A percentile compares a stretch with the other conserved stretches of the same genome.
These are phyloP conservation scores for Hyposoter didymator DNA, from an alignment of 2,888 invertebrate species.

Conservation along the genomic window DNA sequence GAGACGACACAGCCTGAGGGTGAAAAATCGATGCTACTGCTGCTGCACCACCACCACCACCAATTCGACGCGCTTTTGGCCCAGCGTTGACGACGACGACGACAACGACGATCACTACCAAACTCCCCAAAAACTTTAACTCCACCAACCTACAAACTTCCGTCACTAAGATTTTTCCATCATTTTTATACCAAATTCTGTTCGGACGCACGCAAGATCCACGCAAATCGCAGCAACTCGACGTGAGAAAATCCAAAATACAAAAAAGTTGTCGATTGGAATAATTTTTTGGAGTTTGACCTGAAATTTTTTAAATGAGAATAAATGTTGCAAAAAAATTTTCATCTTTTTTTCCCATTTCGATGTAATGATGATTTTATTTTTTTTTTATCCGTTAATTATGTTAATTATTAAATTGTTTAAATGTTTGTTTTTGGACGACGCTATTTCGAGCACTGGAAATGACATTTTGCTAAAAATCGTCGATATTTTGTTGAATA, in stretches of 20 bases:
- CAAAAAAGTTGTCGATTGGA: neutral
- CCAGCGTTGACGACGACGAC: conserved; percentile 53
- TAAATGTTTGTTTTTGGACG: neutral
- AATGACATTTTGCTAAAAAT: too few relatives aligned
- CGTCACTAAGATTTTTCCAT: neutral
- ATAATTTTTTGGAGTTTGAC: neutral
- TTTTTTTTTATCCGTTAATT: neutral
- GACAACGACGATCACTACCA: conserved; percentile 34
- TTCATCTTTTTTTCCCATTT: neutral
- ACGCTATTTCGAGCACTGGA: too few relatives aligned
- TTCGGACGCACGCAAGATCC: neutral
- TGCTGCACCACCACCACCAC: conserved; percentile 68
- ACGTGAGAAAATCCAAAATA: neutral
- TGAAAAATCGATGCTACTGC: conserved; percentile 78
- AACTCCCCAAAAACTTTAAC: conserved; percentile 10
- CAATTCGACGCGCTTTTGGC: conserved; percentile 46
- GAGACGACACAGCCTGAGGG: conserved; percentile 71
- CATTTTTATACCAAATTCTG: neutral
- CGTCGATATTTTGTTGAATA: too few relatives aligned
- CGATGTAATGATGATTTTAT: neutral
- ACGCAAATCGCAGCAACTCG: neutral
- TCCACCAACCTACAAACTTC: conserved; percentile 12
- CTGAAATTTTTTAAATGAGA: neutral
- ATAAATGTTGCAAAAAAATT: neutral
- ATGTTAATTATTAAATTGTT: neutral